These are phyloP conservation scores for Cerastis rubricosa DNA, from an alignment of 2,888 invertebrate genomes.

Conservation along the genomic window DNA sequence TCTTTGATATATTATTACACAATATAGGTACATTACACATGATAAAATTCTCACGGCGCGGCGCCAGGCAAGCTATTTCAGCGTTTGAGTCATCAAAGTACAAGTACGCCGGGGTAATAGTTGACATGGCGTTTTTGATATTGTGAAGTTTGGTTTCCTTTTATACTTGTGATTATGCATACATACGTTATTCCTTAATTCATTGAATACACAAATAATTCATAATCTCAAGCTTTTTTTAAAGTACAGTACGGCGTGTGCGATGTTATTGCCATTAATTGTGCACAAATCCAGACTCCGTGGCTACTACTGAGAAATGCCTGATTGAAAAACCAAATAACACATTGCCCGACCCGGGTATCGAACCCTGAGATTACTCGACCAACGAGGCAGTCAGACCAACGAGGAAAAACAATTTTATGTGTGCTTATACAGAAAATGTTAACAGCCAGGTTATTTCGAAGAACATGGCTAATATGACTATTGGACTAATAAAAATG, in stretches of 20 bases:
- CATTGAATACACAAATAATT: neutral
- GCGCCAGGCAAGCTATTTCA: conserved; percentile 27
- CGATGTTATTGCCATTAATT: too few species aligned
- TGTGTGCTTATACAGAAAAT: neutral
- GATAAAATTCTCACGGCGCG: conserved; percentile 47
- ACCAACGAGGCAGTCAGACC: neutral
- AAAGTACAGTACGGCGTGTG: too few species aligned
- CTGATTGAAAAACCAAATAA: too few species aligned
- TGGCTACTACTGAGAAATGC: too few species aligned
- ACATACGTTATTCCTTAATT: neutral
- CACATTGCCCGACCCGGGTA: too few species aligned
- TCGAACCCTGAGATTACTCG: neutral
- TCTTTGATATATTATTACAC: conserved; percentile 40
- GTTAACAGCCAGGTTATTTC: neutral
- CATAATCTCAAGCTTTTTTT: too few species aligned
- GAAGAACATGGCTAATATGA: neutral
- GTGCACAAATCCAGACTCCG: too few species aligned
- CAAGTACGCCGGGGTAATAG: neutral
- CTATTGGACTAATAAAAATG: neutral
- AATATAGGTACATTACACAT: conserved; percentile 17
- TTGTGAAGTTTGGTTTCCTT: neutral
- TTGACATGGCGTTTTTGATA: conserved; percentile 18
- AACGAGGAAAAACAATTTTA: neutral
- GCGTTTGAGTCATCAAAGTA: conserved; percentile 51
- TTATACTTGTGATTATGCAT: neutral